Conservation (phyloP, 2,797 vertebrate species). For the Stomatorhinus walkeri region DNA sequence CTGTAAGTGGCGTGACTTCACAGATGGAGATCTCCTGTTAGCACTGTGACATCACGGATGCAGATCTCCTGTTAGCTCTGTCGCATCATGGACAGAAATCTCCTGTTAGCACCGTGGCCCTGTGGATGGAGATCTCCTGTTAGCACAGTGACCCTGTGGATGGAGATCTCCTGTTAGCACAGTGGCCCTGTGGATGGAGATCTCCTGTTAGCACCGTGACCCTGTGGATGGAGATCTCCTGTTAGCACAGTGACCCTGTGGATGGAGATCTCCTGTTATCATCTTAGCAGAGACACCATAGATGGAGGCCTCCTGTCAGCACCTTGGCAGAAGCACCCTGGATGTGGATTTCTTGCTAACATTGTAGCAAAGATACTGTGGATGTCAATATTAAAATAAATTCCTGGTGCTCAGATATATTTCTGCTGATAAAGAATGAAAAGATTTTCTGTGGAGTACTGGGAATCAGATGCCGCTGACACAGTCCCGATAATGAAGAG, state of each 20-base stretch:
- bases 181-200: background rate
- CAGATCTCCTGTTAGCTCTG: background rate
- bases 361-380: background rate
- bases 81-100: background rate
- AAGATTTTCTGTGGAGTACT: background rate
- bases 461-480: background rate
- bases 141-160: no score
- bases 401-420: background rate
- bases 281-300: background rate
- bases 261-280: background rate
- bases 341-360: background rate
- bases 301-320: background rate
- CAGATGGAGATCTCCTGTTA: background rate
- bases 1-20: no score
- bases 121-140: background rate
- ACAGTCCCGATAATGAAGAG: background rate
- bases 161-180: no score
- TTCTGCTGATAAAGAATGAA: conserved; percentile 1
- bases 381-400: background rate
- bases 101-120: background rate
- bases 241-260: background rate
- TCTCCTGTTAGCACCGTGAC: background rate
- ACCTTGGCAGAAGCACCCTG: background rate
- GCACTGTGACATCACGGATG: background rate
- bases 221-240: background rate